Conservation (phyloP, 2,888 invertebrate genomes). For the Pandemis cinnamomeana region DNA sequence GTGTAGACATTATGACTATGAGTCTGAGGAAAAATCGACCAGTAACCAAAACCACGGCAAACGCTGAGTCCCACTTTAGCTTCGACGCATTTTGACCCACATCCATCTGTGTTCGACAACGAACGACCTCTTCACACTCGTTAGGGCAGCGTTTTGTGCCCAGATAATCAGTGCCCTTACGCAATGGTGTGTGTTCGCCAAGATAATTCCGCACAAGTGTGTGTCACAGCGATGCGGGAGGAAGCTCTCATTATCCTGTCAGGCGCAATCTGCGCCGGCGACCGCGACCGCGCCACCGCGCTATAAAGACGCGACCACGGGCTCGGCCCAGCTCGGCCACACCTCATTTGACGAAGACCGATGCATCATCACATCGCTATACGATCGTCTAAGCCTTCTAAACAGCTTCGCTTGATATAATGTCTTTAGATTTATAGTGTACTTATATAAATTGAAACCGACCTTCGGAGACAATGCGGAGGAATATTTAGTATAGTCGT, state of each 20-base stretch:
- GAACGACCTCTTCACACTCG: background rate
- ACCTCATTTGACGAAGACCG: conserved; percentile 29
- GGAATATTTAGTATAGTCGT: too few species aligned
- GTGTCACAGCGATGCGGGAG: conserved; percentile 76
- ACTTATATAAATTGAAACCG: background rate
- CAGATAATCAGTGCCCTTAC: conserved; percentile 67
- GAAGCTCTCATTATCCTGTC: conserved; percentile 82
- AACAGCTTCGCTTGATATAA: conserved; percentile 14
- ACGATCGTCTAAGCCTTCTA: conserved; percentile 17
- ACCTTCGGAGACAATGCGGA: too few species aligned
- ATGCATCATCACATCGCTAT: conserved; percentile 9
- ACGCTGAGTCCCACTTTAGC: background rate
- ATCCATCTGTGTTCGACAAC: conserved; percentile 1
- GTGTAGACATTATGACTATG: too few species aligned
- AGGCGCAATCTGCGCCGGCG: conserved; percentile 75
- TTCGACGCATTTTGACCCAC: background rate
- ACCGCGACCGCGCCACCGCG: conserved; percentile 56
- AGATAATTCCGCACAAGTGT: conserved; percentile 71
- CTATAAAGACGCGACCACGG: conserved; percentile 42
- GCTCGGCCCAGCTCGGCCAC: conserved; percentile 18
- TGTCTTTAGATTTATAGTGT: background rate
- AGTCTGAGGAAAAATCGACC: too few species aligned
- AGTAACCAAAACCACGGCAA: background rate
- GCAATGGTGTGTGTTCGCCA: conserved; percentile 53
- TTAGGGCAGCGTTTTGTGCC: conserved; percentile 19